These are phyloP conservation scores for Paedocypris sp. DNA, from an alignment of 2,113 vertebrate species.

Conservation along the genomic window DNA sequence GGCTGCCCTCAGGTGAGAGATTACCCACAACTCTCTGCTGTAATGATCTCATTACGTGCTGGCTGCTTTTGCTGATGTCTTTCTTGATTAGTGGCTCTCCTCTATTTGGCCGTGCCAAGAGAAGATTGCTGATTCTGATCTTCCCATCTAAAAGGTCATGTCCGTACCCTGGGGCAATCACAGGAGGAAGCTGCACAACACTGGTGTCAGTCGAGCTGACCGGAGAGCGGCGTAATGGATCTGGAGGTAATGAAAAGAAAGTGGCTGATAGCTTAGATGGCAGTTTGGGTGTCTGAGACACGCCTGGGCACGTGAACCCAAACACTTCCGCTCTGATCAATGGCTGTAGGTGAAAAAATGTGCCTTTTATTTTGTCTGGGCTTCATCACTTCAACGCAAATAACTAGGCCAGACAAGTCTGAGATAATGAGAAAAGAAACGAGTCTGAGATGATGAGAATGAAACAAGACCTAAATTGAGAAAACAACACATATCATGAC, in stretches of 20 bases:
- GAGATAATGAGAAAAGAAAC: no score
- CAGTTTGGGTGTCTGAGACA: slow-evolving; percentile 3
- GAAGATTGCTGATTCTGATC: slow-evolving; percentile 24
- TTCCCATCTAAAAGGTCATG: slow-evolving; percentile 12
- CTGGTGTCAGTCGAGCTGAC: slow-evolving; percentile 12
- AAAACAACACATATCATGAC: no score
- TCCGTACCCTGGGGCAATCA: slow-evolving; percentile 10
- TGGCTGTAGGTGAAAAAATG: no score
- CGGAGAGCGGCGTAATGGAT: background rate
- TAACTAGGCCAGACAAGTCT: no score
- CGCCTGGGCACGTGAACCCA: background rate
- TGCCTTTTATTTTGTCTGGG: no score
- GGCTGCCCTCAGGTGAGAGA: slow-evolving; percentile 21
- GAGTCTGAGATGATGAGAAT: no score
- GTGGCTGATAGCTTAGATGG: slow-evolving; percentile 1
- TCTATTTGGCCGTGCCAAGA: slow-evolving; percentile 7
- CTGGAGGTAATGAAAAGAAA: background rate
- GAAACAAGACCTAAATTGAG: no score
- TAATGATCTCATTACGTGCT: slow-evolving; percentile 30
- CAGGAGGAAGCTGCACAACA: slow-evolving; percentile 6
- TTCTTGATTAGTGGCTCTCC: slow-evolving; percentile 13
- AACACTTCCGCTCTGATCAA: no score
- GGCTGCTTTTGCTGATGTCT: slow-evolving; percentile 1
- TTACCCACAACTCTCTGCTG: slow-evolving; percentile 20
- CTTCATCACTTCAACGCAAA: no score